phyloP scores from a whole-genome alignment of 2,797 vertebrate genomes.

The Clarias platycephalus region DNA sequence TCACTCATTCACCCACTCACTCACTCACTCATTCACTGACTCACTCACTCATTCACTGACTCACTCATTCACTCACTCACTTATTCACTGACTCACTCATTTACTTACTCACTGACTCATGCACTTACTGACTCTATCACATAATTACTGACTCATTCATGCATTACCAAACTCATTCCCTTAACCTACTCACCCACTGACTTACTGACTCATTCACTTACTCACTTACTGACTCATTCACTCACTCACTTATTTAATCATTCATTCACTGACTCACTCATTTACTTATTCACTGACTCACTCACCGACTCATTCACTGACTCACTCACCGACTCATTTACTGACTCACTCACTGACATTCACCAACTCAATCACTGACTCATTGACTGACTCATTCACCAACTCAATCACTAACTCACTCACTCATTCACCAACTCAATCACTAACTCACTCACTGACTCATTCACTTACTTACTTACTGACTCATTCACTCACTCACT shows the following conservation, averaged over 20 bases:
- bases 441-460: too few species aligned
- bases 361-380: too few species aligned
- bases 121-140: not conserved
- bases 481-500: too few species aligned
- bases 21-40: not conserved
- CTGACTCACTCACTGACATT: not conserved
- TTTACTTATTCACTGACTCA: too few species aligned
- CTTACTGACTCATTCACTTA: not conserved
- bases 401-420: too few species aligned
- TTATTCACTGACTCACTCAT: not conserved
- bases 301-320: not conserved
- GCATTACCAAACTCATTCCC: too few species aligned
- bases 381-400: too few species aligned
- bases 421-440: too few species aligned
- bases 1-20: not conserved
- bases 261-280: too few species aligned
- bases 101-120: not conserved
- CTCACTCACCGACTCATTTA: not conserved
- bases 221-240: not conserved
- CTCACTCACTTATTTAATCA: too few species aligned
- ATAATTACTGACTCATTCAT: too few species aligned
- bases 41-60: not conserved
- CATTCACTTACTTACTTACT: too few species aligned
- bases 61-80: not conserved
- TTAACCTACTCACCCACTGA: not conserved